These are phyloP conservation scores for Anolis sagrei DNA, from an alignment of 2,113 vertebrate genomes.

Conservation along the genomic window DNA sequence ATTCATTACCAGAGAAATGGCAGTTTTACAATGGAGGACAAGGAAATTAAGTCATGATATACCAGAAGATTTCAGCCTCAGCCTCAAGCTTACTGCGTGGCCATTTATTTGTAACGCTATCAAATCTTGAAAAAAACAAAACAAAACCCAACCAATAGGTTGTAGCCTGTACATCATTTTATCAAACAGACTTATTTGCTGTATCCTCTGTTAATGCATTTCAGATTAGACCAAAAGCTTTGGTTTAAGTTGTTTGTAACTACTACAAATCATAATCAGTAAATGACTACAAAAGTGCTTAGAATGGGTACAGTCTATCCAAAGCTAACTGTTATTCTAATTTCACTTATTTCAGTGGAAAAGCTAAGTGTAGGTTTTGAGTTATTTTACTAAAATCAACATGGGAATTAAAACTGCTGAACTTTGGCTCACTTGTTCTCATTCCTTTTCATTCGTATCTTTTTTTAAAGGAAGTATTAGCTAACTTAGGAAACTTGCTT, in stretches of 20 bases:
- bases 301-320: neutral
- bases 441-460: neutral
- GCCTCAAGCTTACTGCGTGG: neutral
- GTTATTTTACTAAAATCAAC: neutral
- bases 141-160: too few species aligned
- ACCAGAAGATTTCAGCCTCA: neutral
- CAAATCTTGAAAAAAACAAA: neutral
- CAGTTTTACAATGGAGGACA: neutral
- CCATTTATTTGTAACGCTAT: neutral
- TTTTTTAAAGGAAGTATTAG: neutral
- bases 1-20: neutral
- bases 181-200: neutral
- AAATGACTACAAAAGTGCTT: accelerated
- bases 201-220: neutral
- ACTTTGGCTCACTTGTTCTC: neutral
- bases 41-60: neutral
- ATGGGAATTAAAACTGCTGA: neutral
- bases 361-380: neutral
- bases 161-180: neutral
- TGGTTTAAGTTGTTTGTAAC: neutral
- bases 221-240: neutral
- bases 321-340: neutral
- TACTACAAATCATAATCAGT: neutral
- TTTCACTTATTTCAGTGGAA: neutral
- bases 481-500: neutral